Percentiles rank a stretch among this genome's conserved stretches.
Conservation (phyloP, 1,140 invertebrate genomes). For the Drosophila miranda region DNA sequence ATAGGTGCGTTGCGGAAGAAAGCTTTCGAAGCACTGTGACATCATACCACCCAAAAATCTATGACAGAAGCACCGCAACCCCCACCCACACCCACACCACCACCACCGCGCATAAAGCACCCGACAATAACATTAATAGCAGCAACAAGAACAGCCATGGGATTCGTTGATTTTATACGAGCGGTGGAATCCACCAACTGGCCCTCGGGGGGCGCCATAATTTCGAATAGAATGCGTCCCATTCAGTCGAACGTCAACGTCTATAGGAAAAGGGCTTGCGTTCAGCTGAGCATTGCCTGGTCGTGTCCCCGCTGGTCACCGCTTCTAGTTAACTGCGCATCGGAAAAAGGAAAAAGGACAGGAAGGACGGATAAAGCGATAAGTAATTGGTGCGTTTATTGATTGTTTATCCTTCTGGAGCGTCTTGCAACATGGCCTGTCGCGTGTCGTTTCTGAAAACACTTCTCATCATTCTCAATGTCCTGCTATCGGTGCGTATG, state of each 20-base stretch:
- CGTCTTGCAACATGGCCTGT: constrained; percentile 51
- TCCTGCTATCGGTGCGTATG: constrained; percentile 76
- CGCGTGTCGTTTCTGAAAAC: constrained; percentile 64
- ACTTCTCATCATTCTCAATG: constrained; percentile 68
- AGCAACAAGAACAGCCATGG: constrained; percentile 7
- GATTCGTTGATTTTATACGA: constrained; percentile 45
- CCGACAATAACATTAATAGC: constrained; percentile 19
- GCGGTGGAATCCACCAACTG: constrained; percentile 41
- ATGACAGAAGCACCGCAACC: constrained; percentile 5
- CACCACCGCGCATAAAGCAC: constrained; percentile 20
- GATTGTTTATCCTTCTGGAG: constrained; percentile 38
- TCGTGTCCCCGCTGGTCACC: constrained; percentile 4
- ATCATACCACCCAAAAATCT: constrained; percentile 63
- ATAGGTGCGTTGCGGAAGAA: not conserved
- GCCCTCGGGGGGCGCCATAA: constrained; percentile 61
- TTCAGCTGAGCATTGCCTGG: constrained; percentile 14
- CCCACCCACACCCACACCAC: no score
- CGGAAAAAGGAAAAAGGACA: constrained; percentile 16
- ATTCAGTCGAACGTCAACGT: constrained; percentile 70
- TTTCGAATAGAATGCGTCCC: constrained; percentile 62
- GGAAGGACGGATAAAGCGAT: constrained; percentile 22
- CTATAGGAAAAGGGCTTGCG: constrained; percentile 59
- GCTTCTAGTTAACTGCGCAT: constrained; percentile 48
- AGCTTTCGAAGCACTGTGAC: constrained; percentile 46
- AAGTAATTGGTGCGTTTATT: constrained; percentile 61